Evolutionary conservation across 2,113 vertebrate species (phyloP).

Genomic region (Rattus norvegicus): DNA sequence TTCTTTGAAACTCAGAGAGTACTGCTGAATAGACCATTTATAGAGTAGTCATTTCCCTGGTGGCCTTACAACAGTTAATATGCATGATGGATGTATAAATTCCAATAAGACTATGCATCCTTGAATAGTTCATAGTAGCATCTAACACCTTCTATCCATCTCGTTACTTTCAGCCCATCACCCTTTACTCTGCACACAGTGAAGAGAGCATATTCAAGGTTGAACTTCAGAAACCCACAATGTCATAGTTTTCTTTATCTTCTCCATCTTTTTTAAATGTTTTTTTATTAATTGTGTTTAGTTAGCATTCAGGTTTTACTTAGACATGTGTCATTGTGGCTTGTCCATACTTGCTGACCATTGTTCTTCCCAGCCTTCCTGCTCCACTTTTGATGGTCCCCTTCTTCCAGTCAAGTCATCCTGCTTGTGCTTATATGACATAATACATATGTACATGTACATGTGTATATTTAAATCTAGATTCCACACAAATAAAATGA

Average conservation of each 20-base stretch:
- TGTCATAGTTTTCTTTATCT: neutral
- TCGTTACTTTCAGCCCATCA: neutral
- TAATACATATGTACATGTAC: neutral
- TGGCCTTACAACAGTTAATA: conserved; percentile 47
- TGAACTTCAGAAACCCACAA: neutral
- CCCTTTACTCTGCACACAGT: neutral
- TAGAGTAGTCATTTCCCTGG: neutral
- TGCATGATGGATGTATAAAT: neutral
- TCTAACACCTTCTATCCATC: conserved; percentile 12
- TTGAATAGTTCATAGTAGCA: neutral
- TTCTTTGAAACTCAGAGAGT: conserved; percentile 29
- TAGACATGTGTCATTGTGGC: neutral
- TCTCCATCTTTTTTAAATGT: neutral
- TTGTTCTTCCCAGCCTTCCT: neutral
- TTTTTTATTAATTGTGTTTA: neutral
- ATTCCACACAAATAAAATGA: neutral
- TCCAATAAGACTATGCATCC: neutral
- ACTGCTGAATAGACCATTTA: neutral
- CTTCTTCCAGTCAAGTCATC: neutral
- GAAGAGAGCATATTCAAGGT: neutral
- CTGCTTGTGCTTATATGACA: neutral
- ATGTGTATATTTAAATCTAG: neutral
- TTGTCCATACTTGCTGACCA: neutral
- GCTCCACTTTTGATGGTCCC: no score
- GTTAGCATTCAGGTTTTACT: neutral